Evolutionary conservation across 2,888 invertebrate genomes (phyloP), one percentile per base, ranked within the genome.

Genomic region (Mythimna vitellina): DNA sequence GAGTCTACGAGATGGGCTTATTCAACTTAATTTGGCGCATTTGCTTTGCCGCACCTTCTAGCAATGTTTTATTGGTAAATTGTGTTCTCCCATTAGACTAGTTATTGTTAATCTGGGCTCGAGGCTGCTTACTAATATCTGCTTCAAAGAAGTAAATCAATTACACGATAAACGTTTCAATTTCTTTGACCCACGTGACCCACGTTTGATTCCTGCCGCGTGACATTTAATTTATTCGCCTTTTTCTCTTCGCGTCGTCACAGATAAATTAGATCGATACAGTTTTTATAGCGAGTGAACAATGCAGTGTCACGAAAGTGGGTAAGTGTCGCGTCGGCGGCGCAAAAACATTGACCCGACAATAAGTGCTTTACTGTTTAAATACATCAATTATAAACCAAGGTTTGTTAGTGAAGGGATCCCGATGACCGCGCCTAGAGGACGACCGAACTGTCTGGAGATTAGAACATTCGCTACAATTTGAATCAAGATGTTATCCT

Each of bases 241-340:
- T 77, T 85, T 73, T 75, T 75, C 70, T 70, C 58, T 14, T 20
- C 35, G 54, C 57, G 42, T 62, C 64, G 65, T 71, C 69, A 53
- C 56, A 32, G 72, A 71, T 64, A 65, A 77, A 81, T 74, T 64
- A 60, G 71, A 79, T 80, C 72, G 73, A 60, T 46, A 97, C 97
- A 62, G 76, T 83, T 85, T 86, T 85, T 83, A 70, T 68, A 29
- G 22, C 38, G 38, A 49, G 25, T 51, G 42, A 64, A 71, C 73
- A 80, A 76, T 69, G 62, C 70, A 77, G 66, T 71, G 68, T 69
- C 64, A 76, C 61, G 84, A 85, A 86, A 83, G 84, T 82, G 67
- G 78, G 65, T 67, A 81, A 72, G 72, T 72, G 73, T 70, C 71
- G 68, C 54, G 65, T 57, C 49, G 49, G 49, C 49, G 46, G 17